phyloP scores from a whole-genome alignment of 2,113 vertebrate species.

The Grantiella picta region DNA sequence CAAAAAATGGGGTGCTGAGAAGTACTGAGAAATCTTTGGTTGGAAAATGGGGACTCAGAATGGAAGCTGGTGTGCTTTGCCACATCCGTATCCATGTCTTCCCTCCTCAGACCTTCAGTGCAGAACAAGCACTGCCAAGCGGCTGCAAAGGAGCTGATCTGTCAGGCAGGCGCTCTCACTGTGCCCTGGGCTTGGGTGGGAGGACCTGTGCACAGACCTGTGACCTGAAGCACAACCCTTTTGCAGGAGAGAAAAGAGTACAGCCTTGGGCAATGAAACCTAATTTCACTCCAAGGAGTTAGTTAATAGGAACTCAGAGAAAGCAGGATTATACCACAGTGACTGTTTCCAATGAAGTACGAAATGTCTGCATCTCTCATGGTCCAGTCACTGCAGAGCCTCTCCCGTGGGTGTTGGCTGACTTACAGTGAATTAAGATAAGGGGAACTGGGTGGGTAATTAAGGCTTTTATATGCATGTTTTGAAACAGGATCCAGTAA shows the following conservation, averaged over 20 bases:
- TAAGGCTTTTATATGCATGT: neutral
- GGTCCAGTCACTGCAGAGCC: constrained; percentile 15
- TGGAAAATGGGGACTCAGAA: neutral
- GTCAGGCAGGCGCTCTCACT: neutral
- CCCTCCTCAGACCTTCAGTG: neutral
- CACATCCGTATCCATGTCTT: neutral
- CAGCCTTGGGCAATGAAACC: constrained; percentile 50
- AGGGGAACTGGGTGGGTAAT: constrained; percentile 35
- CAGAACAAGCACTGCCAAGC: neutral
- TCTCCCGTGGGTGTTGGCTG: constrained; percentile 24
- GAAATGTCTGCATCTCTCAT: neutral
- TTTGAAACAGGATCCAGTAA: constrained; percentile 34
- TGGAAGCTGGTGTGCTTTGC: neutral
- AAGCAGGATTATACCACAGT: neutral
- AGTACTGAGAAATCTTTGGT: neutral
- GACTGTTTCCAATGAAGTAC: neutral
- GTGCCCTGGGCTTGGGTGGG: constrained; percentile 40
- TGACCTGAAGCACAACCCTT: constrained; percentile 35
- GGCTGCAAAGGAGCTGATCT: constrained; percentile 4
- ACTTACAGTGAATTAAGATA: constrained; percentile 22
- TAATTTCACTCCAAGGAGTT: constrained; percentile 22
- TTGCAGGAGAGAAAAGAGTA: neutral
- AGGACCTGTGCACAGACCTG: neutral
- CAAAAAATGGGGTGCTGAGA: neutral
- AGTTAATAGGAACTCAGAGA: constrained; percentile 10